These are phyloP conservation scores for Alcis repandata DNA, from an alignment of 2,888 invertebrate species.

Conservation along the genomic window DNA sequence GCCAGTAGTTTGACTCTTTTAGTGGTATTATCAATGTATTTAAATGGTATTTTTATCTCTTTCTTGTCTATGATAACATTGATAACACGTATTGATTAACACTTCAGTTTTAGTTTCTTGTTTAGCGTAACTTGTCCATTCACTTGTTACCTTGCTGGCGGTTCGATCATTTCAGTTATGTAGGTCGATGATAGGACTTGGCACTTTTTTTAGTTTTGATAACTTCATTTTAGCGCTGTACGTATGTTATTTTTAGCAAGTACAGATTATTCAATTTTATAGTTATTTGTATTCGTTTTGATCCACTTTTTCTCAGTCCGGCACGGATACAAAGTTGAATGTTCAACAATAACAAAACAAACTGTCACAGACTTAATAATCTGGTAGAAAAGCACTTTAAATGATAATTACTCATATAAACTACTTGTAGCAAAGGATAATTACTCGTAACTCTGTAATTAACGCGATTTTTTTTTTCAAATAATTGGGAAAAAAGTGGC, in stretches of 20 bases:
- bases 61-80: no score
- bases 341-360: not conserved
- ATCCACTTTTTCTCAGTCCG: no score
- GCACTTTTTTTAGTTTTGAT: not conserved
- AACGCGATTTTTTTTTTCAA: conserved; percentile 4
- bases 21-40: no score
- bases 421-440: not conserved
- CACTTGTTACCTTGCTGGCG: no score
- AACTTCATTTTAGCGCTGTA: not conserved
- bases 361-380: not conserved
- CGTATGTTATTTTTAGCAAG: not conserved
- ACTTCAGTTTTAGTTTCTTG: not conserved
- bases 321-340: not conserved
- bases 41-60: no score
- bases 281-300: no score
- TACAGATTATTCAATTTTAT: no score
- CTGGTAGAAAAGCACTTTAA: not conserved
- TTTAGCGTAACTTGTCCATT: not conserved
- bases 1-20: no score
- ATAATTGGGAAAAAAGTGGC: conserved; percentile 41
- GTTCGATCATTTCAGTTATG: not conserved
- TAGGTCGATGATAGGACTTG: not conserved
- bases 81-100: not conserved
- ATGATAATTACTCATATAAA: not conserved
- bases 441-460: not conserved